Evolutionary conservation across 2,113 vertebrate genomes (phyloP).

Genomic region (Campylorhamphus procurvoides): DNA sequence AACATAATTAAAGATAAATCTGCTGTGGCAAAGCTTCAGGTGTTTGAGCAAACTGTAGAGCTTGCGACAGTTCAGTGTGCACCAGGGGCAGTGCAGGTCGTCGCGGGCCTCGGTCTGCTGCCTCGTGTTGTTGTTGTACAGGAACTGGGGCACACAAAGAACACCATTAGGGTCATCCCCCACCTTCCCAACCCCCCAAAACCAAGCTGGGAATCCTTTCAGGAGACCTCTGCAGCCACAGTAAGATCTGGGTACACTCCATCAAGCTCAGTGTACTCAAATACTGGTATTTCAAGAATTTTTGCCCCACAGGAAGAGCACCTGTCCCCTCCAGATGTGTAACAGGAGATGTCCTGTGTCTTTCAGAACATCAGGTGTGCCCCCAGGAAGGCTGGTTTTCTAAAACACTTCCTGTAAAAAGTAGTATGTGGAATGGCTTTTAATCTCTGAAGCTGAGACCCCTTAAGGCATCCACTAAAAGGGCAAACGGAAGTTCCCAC

Average conservation of each 20-base stretch:
- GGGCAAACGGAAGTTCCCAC: neutral
- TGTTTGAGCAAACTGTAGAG: slow-evolving; percentile 98
- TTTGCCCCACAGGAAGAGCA: neutral
- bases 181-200: neutral
- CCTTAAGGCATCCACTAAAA: neutral
- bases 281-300: neutral
- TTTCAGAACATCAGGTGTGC: neutral
- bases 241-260: neutral
- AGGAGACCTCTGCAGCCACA: neutral
- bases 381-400: neutral
- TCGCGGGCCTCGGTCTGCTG: slow-evolving; percentile 97
- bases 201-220: neutral
- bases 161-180: neutral
- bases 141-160: slow-evolving; percentile 79
- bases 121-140: slow-evolving; percentile 97
- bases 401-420: neutral
- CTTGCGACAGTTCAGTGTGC: slow-evolving; percentile 95
- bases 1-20: slow-evolving; percentile 98
- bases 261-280: neutral
- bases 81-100: slow-evolving; percentile 97
- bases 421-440: neutral
- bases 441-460: neutral
- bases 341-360: neutral
- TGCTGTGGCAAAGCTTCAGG: slow-evolving; percentile 96
- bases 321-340: neutral